Base-by-base conservation (phyloP, 2,113 vertebrate genomes). In the Hymenochirus boettgeri region DNA sequence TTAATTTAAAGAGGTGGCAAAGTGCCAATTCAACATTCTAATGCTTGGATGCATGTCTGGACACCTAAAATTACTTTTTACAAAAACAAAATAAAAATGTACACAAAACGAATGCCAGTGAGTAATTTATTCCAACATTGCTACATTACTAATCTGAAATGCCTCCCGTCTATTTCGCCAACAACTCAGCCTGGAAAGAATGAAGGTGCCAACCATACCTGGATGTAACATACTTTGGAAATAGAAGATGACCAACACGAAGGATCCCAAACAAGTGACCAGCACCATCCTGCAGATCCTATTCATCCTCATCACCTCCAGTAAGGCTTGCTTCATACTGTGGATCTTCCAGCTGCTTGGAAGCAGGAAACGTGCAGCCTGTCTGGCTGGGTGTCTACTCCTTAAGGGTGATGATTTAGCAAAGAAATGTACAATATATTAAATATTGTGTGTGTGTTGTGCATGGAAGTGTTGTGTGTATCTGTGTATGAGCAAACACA, bases 161-260 rank as follows among this genome's bases (percentile, higher is more conserved):
- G n/a, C n/a, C n/a, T n/a, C n/a, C n/a, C n/a, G n/a, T n/a, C n/a
- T n/a, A n/a, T n/a, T n/a, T n/a, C n/a, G n/a, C n/a, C n/a, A n/a
- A n/a, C n/a, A n/a, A n/a, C n/a, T n/a, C n/a, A n/a, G n/a, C n/a
- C n/a, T n/a, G n/a, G n/a, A n/a, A n/a, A n/a, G n/a, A n/a, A n/a
- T n/a, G n/a, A n/a, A n/a, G n/a, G n/a, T n/a, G 57, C 58, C 63
- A 48, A 76, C 82, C 93, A 88, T 95, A 97, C 94, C 93, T 95
- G 94, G 93, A 57, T 94, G 92, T 82, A 95, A 96, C 94, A 94
- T 96, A 96, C 94, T 97, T 96, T 96, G 94, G 88, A 95, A 96
- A 91, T 96, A 97, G 87, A 97, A 97, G 93, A 96, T 92, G 89
- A 96, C 94, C 82, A 97, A 87, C 76, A 95, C 86, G 86, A 95